These are phyloP conservation scores for Hippocampus zosterae DNA, from an alignment of 2,113 vertebrate genomes.

Conservation along the genomic window DNA sequence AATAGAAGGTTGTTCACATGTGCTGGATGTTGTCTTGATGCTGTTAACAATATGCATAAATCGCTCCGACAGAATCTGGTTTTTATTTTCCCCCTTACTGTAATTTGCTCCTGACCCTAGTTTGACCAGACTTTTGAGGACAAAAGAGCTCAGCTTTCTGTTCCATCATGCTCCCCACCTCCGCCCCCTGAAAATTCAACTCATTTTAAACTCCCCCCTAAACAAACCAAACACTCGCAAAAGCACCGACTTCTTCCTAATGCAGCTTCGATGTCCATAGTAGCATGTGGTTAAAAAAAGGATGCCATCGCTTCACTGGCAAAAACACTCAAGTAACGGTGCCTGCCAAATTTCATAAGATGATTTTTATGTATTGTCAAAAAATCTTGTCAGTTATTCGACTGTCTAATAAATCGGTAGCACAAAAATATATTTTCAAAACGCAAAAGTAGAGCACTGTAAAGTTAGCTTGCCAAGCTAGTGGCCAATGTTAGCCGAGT, in stretches of 20 bases:
- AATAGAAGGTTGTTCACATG: neutral
- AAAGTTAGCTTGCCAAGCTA: neutral
- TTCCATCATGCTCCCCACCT: slow-evolving; percentile 19
- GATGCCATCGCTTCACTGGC: neutral
- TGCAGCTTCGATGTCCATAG: neutral
- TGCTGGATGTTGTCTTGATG: no score
- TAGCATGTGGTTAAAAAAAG: neutral
- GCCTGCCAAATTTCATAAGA: neutral
- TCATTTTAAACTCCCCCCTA: slow-evolving; percentile 45
- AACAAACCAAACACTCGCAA: neutral
- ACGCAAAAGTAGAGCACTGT: neutral
- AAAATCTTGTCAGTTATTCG: neutral
- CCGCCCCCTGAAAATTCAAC: slow-evolving; percentile 9
- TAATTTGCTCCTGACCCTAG: slow-evolving; percentile 29
- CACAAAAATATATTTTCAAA: neutral
- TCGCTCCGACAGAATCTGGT: neutral
- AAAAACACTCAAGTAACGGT: neutral
- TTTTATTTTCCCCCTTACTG: slow-evolving; percentile 14
- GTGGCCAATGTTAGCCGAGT: neutral
- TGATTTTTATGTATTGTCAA: neutral
- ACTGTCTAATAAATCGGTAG: neutral
- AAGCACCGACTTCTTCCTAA: neutral
- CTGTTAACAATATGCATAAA: no score
- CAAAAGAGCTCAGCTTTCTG: slow-evolving; percentile 53
- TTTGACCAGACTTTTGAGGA: slow-evolving; percentile 32